Percentiles rank a stretch among this genome's conserved stretches.
Evolutionary conservation across 1,140 invertebrate genomes (phyloP).

Genomic region (Dinoponera quadriceps): DNA sequence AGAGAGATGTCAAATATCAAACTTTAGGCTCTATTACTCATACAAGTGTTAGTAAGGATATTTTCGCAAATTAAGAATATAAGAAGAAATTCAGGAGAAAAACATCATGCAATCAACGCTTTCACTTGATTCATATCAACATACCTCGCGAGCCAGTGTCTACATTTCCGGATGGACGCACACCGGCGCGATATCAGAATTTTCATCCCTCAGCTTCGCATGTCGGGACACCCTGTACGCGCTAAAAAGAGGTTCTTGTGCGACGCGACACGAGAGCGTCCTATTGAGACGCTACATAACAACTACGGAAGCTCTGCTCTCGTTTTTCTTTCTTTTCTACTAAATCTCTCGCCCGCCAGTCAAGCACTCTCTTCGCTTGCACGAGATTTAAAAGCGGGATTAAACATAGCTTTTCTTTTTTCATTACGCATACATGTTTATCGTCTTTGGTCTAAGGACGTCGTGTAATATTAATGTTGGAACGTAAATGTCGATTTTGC

Average conservation of each 20-base stretch:
- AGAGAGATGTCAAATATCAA: too few species aligned
- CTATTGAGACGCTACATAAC: constrained; percentile 81
- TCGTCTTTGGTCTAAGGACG: background rate
- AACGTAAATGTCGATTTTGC: constrained; percentile 11
- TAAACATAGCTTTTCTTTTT: constrained; percentile 12
- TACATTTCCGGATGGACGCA: background rate
- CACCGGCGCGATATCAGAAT: constrained; percentile 17
- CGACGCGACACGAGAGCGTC: constrained; percentile 71
- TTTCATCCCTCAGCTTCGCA: constrained; percentile 7
- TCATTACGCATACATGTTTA: background rate
- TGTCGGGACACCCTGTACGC: background rate
- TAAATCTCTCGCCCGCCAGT: constrained; percentile 35
- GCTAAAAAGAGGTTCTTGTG: constrained; percentile 25
- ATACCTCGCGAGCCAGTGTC: background rate
- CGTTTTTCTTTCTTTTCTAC: constrained; percentile 3
- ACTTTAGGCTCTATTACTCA: too few species aligned
- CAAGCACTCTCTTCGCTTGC: constrained; percentile 51
- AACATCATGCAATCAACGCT: too few species aligned
- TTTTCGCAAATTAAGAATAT: too few species aligned
- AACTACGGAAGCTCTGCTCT: constrained; percentile 77
- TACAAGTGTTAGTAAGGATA: too few species aligned
- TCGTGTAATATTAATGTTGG: background rate
- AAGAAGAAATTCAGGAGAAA: too few species aligned
- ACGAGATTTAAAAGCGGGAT: constrained; percentile 27
- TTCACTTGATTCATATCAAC: background rate